phyloP scores from a whole-genome alignment of 2,113 vertebrate genomes.

The Ptyas mucosa region DNA sequence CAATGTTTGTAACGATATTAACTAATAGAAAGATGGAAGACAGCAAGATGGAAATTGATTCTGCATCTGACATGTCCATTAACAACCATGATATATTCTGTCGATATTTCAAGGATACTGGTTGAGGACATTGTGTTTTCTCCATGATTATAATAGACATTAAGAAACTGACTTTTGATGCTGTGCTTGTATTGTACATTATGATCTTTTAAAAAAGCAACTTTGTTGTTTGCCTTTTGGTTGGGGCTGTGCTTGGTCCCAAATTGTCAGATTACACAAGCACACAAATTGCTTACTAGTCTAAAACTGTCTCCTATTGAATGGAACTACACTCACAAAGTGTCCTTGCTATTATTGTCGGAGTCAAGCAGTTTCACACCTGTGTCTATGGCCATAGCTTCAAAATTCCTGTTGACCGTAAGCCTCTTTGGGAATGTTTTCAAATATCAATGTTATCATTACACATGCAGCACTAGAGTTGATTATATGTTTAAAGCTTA shows the following conservation, averaged over 20 bases:
- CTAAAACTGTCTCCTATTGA: neutral
- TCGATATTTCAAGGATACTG: neutral
- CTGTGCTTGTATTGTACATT: neutral
- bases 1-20: neutral
- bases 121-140: neutral
- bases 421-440: neutral
- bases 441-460: neutral
- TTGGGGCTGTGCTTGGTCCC: neutral
- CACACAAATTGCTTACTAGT: neutral
- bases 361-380: neutral
- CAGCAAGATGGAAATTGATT: neutral
- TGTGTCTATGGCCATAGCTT: neutral
- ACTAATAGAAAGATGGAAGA: neutral
- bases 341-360: neutral
- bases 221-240: neutral
- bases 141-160: neutral
- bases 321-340: neutral
- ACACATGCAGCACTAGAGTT: neutral
- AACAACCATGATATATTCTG: neutral
- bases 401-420: neutral
- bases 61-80: neutral
- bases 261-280: neutral
- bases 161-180: neutral
- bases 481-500: neutral
- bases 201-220: neutral